A percentile compares a stretch with the other conserved stretches of the same genome.
These are phyloP conservation scores for Crenichthys baileyi DNA, from an alignment of 2,797 vertebrate genomes.

Conservation along the genomic window DNA sequence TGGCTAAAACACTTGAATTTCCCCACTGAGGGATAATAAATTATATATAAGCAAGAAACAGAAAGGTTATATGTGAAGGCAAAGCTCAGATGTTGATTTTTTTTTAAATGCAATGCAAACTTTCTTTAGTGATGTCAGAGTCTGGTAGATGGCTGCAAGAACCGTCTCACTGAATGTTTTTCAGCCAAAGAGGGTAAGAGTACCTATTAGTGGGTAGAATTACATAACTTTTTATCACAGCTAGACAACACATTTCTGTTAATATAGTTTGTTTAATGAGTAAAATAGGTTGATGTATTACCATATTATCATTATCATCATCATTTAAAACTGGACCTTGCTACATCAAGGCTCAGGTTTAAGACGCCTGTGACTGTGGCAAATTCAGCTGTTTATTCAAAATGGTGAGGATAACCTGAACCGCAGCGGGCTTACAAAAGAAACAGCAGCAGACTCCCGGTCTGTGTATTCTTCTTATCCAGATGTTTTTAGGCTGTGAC, in stretches of 20 bases:
- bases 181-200: no score
- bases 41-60: background rate
- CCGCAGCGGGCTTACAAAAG: constrained; percentile 2
- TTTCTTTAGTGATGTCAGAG: no score
- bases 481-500: background rate
- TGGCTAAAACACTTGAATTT: background rate
- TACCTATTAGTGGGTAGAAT: no score
- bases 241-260: background rate
- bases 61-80: background rate
- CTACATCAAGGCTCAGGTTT: constrained; percentile 9
- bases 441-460: constrained; percentile 7
- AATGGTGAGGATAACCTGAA: constrained; percentile 5
- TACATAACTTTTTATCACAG: background rate
- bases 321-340: background rate
- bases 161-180: no score
- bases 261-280: no score
- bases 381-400: constrained; percentile 1
- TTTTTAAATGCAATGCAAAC: no score
- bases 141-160: no score
- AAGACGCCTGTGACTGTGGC: background rate
- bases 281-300: background rate
- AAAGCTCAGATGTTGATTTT: background rate
- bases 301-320: background rate
- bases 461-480: no score
- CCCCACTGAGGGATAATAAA: background rate